These are phyloP conservation scores for Papilio polytes DNA, from an alignment of 1,140 invertebrate genomes.

Conservation along the genomic window DNA sequence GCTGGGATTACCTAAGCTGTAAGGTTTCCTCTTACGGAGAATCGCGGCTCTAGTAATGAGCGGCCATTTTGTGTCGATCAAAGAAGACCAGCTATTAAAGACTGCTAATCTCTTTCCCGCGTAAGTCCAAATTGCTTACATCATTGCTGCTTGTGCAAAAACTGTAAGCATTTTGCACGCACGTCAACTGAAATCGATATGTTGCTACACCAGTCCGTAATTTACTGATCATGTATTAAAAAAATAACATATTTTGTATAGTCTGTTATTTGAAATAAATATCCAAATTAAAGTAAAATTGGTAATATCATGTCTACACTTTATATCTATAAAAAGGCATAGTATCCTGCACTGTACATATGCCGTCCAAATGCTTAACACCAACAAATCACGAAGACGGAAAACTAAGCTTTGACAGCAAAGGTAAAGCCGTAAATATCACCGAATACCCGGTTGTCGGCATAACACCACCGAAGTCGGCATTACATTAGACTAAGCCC, in stretches of 20 bases:
- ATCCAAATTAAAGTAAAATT: no score
- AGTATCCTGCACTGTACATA: not conserved
- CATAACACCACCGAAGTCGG: constrained; percentile 57
- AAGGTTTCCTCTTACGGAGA: constrained; percentile 7
- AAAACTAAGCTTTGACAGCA: constrained; percentile 59
- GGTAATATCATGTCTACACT: no score
- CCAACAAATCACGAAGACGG: constrained; percentile 43
- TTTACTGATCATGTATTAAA: not conserved
- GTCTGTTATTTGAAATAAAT: no score
- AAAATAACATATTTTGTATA: not conserved
- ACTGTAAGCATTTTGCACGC: constrained; percentile 47
- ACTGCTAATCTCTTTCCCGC: constrained; percentile 72
- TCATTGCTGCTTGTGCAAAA: constrained; percentile 52
- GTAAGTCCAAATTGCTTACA: constrained; percentile 77
- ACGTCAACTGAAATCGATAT: constrained; percentile 41
- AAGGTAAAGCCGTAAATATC: constrained; percentile 62
- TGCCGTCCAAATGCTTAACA: not conserved
- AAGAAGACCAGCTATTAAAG: constrained; percentile 66
- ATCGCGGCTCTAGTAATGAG: constrained; percentile 1
- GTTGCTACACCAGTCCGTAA: not conserved
- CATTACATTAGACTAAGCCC: constrained; percentile 56
- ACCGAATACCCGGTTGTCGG: constrained; percentile 58
- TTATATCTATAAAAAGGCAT: no score
- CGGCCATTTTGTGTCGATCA: constrained; percentile 23
- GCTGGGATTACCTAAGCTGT: constrained; percentile 26